Evolutionary conservation across 2,888 invertebrate genomes (phyloP), one percentile per base, ranked within the genome.

Genomic region (Timema podura): DNA sequence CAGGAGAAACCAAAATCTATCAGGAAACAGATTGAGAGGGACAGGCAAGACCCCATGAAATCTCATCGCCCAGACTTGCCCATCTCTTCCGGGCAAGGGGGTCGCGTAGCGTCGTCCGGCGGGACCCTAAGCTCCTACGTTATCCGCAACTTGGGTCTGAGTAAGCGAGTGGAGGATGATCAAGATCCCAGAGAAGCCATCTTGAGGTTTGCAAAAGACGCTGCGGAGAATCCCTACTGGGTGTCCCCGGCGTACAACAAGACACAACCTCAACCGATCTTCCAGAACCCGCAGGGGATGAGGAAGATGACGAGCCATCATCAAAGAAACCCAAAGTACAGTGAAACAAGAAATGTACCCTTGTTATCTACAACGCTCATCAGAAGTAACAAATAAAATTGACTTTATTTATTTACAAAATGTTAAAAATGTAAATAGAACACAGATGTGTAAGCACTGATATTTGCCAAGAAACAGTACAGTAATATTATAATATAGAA

Each of bases 161-260:
- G 95, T 78, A 96, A 96, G 76, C 86, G 93, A 64, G 91, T 95
- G 0, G 91, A 96, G 77, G 95, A 95, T 79, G 91, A 92, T 73
- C 84, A 87, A 76, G 96, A 98, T 84, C 97, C 98, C 0, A 86
- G 98, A 67, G 96, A 96, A 77, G 98, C 98, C 3, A 96, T 98
- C 75, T 83, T 98, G 70, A 92, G 95, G 75, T 96, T 89, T 80
- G 98, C 98, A 0, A 95, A 97, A 79, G 96, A 95, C 3, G 98
- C 97, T 0, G 96, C 88, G 66, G 95, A 97, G 79, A 95, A 98
- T 85, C 98, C 98, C 0, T 96, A 95, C 79, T 98, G 97, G 97
- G 93, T 96, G 51, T 89, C 95, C 0, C 96, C 95, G 0, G 96
- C 96, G 0, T 96, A 96, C 78, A 88, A 90, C 66, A 91, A 89